Base-by-base conservation (phyloP, 2,113 vertebrate genomes). In the Toxostoma redivivum region DNA sequence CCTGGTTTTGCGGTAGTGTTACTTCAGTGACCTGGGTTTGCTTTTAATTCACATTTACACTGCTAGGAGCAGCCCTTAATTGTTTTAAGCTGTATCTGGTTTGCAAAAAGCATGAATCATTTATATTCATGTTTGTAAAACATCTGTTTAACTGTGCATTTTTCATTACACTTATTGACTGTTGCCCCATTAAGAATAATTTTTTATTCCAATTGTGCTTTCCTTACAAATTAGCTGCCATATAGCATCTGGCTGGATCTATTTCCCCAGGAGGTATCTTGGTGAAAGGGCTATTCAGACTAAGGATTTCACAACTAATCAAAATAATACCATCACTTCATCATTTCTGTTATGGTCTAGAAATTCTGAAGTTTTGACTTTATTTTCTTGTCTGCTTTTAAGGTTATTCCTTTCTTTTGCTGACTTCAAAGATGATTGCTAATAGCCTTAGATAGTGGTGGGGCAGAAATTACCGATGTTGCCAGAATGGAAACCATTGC, bases 311-410 rank as follows among this genome's bases (percentile, higher is more conserved):
- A n/a, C 31, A 77, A 45, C 72, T 91, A 77, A 86, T 88, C 72
- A 60, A 83, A 91, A 51, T 65, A 1, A 53, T 47, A 44, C 8
- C 1, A 0, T 82, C 51, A 72, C 56, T 80, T 72, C 0, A 0
- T 70, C 66, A 27, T 53, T 78, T 88, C 31, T 53, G 21, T 71
- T 74, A n/a, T n/a, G 53, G 15, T 64, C 33, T 56, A 40, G 51
- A 51, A 70, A 53, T 83, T 70, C 50, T 33, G 45, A 86, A n/a
- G 10, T 57, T 61, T n/a, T 0, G 0, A 35, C 10, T 28, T 38
- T 7, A 44, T 16, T 84, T 80, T 84, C 60, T 72, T 47, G 1
- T 71, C 10, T 70, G 31, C 37, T 83, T 73, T 61, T 57, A 44
- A 65, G 9, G 5, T 61, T 81, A 12, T 40, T 10, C 37, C 17